A percentile compares a stretch with the other conserved stretches of the same genome.
Conservation (phyloP, 2,113 vertebrate species). For the Lasiurus borealis region DNA sequence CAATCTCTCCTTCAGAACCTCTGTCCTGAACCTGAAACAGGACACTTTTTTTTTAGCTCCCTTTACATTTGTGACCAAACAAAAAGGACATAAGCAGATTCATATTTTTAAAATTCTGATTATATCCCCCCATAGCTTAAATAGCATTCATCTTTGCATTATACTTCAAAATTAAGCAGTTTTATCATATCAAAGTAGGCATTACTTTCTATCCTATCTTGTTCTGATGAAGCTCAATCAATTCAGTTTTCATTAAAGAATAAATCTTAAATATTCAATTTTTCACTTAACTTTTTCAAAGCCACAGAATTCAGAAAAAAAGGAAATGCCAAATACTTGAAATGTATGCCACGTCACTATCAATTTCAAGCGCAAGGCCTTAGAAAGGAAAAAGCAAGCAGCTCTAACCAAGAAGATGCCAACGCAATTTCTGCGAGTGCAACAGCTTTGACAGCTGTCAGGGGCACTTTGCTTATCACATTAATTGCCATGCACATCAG, state of each 20-base stretch:
- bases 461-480: neutral
- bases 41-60: neutral
- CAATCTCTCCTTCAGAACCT: neutral
- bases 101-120: conserved; percentile 8
- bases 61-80: neutral
- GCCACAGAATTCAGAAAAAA: neutral
- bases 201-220: neutral
- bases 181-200: neutral
- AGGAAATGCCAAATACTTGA: neutral
- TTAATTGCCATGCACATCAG: neutral
- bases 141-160: neutral
- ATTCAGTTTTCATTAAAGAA: neutral
- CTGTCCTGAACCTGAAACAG: neutral
- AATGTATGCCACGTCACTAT: neutral
- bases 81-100: neutral
- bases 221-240: neutral
- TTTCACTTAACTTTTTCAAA: conserved; percentile 50
- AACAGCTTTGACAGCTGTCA: neutral
- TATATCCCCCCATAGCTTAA: neutral
- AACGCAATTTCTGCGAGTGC: neutral
- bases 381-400: neutral
- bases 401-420: neutral
- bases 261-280: neutral
- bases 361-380: neutral
- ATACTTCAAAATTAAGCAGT: neutral